phyloP scores from a whole-genome alignment of 2,797 vertebrate species.

The Capromys pilorides region DNA sequence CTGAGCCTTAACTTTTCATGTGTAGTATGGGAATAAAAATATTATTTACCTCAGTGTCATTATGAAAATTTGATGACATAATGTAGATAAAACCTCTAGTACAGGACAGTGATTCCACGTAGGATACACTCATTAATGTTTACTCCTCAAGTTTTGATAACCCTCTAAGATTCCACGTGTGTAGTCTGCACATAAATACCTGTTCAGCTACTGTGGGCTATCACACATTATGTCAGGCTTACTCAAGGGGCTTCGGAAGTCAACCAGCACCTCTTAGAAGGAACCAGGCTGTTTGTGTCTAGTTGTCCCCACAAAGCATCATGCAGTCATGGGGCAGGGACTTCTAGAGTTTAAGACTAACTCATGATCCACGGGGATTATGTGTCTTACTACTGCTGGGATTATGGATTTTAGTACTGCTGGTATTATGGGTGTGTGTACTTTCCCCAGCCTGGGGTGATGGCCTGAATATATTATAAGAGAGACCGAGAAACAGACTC shows the following conservation, averaged over 20 bases:
- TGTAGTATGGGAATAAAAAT: neutral
- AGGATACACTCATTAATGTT: neutral
- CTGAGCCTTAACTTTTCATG: neutral
- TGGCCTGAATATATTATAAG: too few relatives aligned
- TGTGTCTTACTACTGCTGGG: too few relatives aligned
- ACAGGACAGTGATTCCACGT: neutral
- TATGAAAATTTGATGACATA: slow-evolving; percentile 41
- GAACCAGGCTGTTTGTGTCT: neutral
- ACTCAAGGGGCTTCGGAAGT: neutral
- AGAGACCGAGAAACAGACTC: too few relatives aligned
- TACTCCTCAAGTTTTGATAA: neutral
- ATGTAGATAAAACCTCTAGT: neutral
- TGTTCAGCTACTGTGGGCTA: neutral
- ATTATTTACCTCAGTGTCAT: neutral
- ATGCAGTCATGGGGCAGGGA: too few relatives aligned
- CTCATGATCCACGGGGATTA: too few relatives aligned
- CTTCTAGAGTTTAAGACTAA: too few relatives aligned
- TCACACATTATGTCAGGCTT: neutral
- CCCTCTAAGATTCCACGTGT: neutral
- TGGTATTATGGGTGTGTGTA: too few relatives aligned
- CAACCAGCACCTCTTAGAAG: neutral
- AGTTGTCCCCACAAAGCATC: too few relatives aligned
- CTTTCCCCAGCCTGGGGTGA: too few relatives aligned
- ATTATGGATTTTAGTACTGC: too few relatives aligned
- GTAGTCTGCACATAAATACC: neutral